phyloP scores from a whole-genome alignment of 1,140 invertebrate species.

The Heliconius eleuchia region DNA sequence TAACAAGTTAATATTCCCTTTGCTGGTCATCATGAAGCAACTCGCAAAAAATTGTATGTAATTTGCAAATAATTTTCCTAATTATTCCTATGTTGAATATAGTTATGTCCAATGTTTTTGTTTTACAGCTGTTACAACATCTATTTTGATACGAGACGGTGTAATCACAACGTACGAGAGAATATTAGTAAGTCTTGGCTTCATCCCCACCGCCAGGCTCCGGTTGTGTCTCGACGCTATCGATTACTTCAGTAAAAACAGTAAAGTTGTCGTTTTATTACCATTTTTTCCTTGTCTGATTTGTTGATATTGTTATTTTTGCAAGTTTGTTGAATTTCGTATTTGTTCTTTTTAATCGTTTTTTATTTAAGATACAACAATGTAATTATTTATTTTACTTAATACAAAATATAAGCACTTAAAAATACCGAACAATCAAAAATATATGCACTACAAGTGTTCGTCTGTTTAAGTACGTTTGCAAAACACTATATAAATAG shows the following conservation, averaged over 20 bases:
- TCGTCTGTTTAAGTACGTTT: not conserved
- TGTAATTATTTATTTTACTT: not conserved
- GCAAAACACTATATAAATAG: not conserved
- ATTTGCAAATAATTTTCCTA: not conserved
- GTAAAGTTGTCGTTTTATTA: conserved; percentile 58
- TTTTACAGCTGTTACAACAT: conserved; percentile 83
- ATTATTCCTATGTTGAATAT: not conserved
- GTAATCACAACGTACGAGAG: conserved; percentile 84
- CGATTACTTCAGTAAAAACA: conserved; percentile 85
- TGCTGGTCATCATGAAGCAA: conserved; percentile 84
- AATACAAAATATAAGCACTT: not conserved
- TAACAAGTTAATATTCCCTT: conserved; percentile 82
- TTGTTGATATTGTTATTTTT: not conserved
- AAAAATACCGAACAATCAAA: not conserved
- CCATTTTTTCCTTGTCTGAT: not conserved
- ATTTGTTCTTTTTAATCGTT: not conserved
- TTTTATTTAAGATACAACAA: not conserved
- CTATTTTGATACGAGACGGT: conserved; percentile 84
- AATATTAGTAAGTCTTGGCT: conserved; percentile 83
- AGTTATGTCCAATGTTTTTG: conserved; percentile 23
- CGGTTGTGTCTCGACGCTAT: conserved; percentile 84
- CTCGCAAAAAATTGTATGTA: conserved; percentile 83
- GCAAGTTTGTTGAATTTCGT: not conserved
- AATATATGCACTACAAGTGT: not conserved
- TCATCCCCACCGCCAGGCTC: conserved; percentile 84